Evolutionary conservation across 2,888 invertebrate genomes (phyloP).

Genomic region (Pheosia gnoma): DNA sequence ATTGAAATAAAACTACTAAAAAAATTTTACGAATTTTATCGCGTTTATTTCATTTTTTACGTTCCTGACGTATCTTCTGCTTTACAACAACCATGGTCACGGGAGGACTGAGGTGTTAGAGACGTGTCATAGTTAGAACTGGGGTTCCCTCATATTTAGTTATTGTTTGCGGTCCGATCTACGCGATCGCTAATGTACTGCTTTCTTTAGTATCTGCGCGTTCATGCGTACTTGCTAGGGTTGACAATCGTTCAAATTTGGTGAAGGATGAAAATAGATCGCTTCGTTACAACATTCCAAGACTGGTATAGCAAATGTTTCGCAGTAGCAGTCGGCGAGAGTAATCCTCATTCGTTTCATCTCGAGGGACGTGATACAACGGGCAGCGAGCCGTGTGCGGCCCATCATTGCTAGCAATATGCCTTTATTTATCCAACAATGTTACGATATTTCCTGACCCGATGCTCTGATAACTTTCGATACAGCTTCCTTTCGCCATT

Average conservation of each 20-base stretch:
- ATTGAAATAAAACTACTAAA: no score
- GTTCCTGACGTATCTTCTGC: no score
- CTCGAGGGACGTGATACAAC: slow-evolving; percentile 63
- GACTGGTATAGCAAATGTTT: slow-evolving; percentile 47
- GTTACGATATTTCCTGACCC: slow-evolving; percentile 62
- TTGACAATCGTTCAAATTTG: not conserved
- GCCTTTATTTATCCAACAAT: slow-evolving; percentile 69
- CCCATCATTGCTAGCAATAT: slow-evolving; percentile 65
- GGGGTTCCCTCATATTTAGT: no score
- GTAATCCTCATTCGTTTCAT: slow-evolving; percentile 66
- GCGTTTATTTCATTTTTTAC: no score
- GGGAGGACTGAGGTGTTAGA: no score
- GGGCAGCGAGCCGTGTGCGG: slow-evolving; percentile 50
- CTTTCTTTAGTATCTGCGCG: no score
- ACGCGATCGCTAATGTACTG: no score
- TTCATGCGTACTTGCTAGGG: no score
- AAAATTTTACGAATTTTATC: no score
- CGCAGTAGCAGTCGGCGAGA: slow-evolving; percentile 46
- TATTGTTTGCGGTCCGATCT: no score
- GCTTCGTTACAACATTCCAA: slow-evolving; percentile 37
- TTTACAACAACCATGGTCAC: no score
- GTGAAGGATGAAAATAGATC: slow-evolving; percentile 29
- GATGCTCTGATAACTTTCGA: slow-evolving; percentile 62
- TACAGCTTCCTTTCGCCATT: slow-evolving; percentile 50
- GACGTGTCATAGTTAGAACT: no score